These are phyloP conservation scores for Zaprionus bogoriensis DNA, from an alignment of 2,888 invertebrate species.

Conservation along the genomic window DNA sequence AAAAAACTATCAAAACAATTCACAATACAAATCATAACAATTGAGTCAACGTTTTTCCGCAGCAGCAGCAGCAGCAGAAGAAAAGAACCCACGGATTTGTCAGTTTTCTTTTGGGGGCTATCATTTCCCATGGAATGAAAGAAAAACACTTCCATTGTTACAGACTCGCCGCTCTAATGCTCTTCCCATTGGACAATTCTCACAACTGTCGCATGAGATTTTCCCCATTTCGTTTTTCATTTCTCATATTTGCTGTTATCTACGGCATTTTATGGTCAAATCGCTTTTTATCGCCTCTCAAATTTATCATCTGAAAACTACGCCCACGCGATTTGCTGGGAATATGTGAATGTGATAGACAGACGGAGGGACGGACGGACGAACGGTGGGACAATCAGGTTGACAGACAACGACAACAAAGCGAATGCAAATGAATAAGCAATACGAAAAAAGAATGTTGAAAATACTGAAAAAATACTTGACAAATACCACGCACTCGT, in stretches of 20 bases:
- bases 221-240: slow-evolving; percentile 27
- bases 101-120: too few species aligned
- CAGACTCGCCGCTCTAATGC: slow-evolving; percentile 15
- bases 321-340: slow-evolving; percentile 63
- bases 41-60: background rate
- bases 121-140: slow-evolving; percentile 52
- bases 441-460: slow-evolving; percentile 16
- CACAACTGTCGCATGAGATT: slow-evolving; percentile 31
- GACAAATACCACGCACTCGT: slow-evolving; percentile 54
- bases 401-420: slow-evolving; percentile 17
- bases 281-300: slow-evolving; percentile 58
- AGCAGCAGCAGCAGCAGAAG: too few species aligned
- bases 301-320: slow-evolving; percentile 67
- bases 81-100: slow-evolving; percentile 55
- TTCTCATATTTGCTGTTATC: slow-evolving; percentile 44
- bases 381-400: slow-evolving; percentile 13
- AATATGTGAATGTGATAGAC: slow-evolving; percentile 47
- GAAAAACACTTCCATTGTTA: slow-evolving; percentile 38
- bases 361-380: slow-evolving; percentile 22
- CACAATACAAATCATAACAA: slow-evolving; percentile 31
- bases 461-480: slow-evolving; percentile 56
- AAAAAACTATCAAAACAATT: slow-evolving; percentile 34
- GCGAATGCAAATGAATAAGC: slow-evolving; percentile 42
- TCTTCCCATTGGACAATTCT: slow-evolving; percentile 12
- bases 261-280: slow-evolving; percentile 59